These are phyloP conservation scores for Alauda arvensis DNA, from an alignment of 2,797 vertebrate genomes.

Conservation along the genomic window DNA sequence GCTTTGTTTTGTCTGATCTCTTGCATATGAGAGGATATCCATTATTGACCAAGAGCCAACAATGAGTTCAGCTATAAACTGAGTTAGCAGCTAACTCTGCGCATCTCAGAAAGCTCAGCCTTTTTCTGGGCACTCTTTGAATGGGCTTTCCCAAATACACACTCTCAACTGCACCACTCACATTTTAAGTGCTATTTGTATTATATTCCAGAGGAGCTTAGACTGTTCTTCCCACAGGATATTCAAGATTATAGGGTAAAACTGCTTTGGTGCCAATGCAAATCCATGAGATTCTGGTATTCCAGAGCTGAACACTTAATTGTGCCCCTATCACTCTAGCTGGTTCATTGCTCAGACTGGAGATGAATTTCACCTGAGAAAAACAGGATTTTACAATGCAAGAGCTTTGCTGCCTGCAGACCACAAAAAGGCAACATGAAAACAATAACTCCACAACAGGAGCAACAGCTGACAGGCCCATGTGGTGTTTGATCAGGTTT, in stretches of 20 bases:
- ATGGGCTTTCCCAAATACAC: not conserved
- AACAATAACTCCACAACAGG: not conserved
- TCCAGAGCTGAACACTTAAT: not conserved
- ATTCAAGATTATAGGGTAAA: not conserved
- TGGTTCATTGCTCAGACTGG: not conserved
- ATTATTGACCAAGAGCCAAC: not conserved
- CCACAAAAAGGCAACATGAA: not conserved
- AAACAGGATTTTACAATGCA: not conserved
- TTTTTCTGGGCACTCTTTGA: not conserved
- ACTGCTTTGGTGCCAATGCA: not conserved
- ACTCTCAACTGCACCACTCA: fast-evolving
- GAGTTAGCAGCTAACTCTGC: not conserved
- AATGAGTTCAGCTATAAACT: not conserved
- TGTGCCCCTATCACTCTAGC: not conserved
- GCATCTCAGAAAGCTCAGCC: not conserved
- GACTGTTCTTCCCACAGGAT: not conserved
- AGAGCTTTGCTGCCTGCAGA: not conserved
- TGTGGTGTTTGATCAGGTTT: not conserved
- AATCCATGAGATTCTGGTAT: not conserved
- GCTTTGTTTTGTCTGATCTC: not conserved
- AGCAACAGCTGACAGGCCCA: not conserved
- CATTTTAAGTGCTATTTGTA: not conserved
- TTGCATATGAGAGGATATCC: not conserved
- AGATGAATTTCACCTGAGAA: not conserved
- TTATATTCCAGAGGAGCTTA: not conserved